Evolutionary conservation across 2,113 vertebrate genomes (phyloP).

Genomic region (Mohoua ochrocephala): DNA sequence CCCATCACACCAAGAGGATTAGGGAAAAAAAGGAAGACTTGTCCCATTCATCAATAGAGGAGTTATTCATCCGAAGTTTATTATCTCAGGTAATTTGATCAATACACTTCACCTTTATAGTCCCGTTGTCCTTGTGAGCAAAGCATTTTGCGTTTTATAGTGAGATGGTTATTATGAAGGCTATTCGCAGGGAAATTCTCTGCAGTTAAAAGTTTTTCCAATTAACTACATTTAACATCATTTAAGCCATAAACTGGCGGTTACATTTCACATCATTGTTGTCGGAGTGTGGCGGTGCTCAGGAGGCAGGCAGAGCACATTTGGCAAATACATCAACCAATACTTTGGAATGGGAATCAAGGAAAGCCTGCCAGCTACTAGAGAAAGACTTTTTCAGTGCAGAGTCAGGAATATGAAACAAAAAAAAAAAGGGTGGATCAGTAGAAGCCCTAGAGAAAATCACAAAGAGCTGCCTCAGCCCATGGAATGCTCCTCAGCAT

Average conservation of each 20-base stretch:
- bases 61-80: slow-evolving; percentile 66
- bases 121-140: slow-evolving; percentile 64
- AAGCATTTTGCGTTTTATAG: slow-evolving; percentile 65
- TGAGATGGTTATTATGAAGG: slow-evolving; percentile 60
- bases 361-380: not conserved
- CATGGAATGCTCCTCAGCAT: not conserved
- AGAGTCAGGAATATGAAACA: not conserved
- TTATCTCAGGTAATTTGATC: slow-evolving; percentile 67
- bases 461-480: not conserved
- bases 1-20: not conserved
- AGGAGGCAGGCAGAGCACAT: not conserved
- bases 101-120: slow-evolving; percentile 70
- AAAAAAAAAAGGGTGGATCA: not conserved
- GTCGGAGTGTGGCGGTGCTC: not conserved
- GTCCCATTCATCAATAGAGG: slow-evolving; percentile 61
- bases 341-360: not conserved
- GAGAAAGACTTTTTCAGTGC: not conserved
- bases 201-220: slow-evolving; percentile 68
- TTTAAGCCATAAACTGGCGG: slow-evolving; percentile 32
- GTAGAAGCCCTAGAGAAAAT: not conserved
- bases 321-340: not conserved
- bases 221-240: slow-evolving; percentile 65
- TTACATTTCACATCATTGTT: slow-evolving; percentile 25
- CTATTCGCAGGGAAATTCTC: slow-evolving; percentile 61
- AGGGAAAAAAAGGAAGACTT: slow-evolving; percentile 15